These are phyloP conservation scores for Agonopterix alstromeriana DNA, from an alignment of 2,888 invertebrate genomes.

Conservation along the genomic window DNA sequence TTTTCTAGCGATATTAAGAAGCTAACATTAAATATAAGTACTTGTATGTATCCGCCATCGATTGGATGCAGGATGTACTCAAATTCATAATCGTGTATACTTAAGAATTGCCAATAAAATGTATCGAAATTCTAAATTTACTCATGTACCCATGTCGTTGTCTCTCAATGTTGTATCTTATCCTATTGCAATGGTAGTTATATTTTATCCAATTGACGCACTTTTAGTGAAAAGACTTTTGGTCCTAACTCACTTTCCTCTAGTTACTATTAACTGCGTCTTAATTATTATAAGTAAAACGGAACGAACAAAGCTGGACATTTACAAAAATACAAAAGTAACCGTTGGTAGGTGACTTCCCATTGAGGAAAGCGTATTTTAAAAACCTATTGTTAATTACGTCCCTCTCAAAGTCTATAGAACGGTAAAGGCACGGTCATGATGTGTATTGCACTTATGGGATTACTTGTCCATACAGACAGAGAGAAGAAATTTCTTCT, in stretches of 20 bases:
- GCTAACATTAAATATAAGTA: constrained; percentile 4
- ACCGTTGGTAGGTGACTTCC: constrained; percentile 50
- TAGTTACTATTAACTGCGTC: constrained; percentile 37
- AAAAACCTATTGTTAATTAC: constrained; percentile 74
- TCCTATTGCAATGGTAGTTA: constrained; percentile 50
- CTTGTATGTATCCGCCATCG: constrained; percentile 2
- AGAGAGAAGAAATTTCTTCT: constrained; percentile 67
- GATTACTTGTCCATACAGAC: constrained; percentile 66
- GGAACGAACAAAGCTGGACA: constrained; percentile 47
- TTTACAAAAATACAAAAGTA: constrained; percentile 50
- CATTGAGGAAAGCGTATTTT: constrained; percentile 55
- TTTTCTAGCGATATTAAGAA: constrained; percentile 6
- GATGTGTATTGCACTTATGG: constrained; percentile 75
- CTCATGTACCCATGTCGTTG: constrained; percentile 54
- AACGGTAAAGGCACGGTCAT: constrained; percentile 76
- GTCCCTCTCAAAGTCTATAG: constrained; percentile 76
- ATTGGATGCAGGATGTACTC: constrained; percentile 10
- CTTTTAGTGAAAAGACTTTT: constrained; percentile 44
- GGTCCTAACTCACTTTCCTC: constrained; percentile 56
- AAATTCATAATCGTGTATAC: constrained; percentile 29
- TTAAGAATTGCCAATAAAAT: constrained; percentile 41
- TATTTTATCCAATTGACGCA: constrained; percentile 57
- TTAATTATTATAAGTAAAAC: constrained; percentile 30
- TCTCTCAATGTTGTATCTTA: constrained; percentile 56
- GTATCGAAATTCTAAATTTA: constrained; percentile 44